These are phyloP conservation scores for Caenorhabditis macrosperma DNA, from an alignment of 2,888 invertebrate species.

Conservation along the genomic window DNA sequence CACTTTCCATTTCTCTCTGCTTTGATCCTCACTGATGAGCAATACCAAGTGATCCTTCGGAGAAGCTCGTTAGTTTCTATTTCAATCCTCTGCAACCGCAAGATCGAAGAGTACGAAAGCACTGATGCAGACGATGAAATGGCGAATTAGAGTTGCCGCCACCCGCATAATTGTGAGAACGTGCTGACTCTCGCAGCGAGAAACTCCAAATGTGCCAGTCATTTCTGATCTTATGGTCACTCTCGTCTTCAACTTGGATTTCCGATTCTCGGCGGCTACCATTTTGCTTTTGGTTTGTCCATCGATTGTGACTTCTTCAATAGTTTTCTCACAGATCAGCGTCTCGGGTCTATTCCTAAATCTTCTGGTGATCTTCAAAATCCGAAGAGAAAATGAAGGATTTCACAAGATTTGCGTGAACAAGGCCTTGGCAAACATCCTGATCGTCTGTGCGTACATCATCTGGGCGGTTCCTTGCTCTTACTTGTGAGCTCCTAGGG, in stretches of 20 bases:
- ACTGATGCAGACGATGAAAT: not conserved
- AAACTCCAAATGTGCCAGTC: not conserved
- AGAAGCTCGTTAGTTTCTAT: not conserved
- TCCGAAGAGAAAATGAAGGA: no score
- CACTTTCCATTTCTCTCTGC: no score
- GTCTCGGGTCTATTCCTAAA: no score
- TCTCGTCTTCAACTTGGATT: not conserved
- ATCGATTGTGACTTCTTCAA: no score
- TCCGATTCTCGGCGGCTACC: not conserved
- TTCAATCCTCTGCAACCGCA: not conserved
- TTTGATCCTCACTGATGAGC: no score
- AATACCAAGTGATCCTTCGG: no score
- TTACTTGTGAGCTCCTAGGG: no score
- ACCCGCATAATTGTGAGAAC: not conserved
- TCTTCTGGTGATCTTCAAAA: not conserved
- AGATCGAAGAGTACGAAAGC: not conserved
- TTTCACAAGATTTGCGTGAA: no score
- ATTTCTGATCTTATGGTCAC: not conserved
- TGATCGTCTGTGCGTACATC: no score
- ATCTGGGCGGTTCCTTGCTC: no score
- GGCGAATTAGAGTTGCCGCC: no score
- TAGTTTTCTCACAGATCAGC: not conserved
- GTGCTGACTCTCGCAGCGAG: not conserved
- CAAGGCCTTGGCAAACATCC: no score
- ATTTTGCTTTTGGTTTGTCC: not conserved